These are phyloP conservation scores for Huso huso DNA, from an alignment of 2,797 vertebrate genomes.

Conservation along the genomic window DNA sequence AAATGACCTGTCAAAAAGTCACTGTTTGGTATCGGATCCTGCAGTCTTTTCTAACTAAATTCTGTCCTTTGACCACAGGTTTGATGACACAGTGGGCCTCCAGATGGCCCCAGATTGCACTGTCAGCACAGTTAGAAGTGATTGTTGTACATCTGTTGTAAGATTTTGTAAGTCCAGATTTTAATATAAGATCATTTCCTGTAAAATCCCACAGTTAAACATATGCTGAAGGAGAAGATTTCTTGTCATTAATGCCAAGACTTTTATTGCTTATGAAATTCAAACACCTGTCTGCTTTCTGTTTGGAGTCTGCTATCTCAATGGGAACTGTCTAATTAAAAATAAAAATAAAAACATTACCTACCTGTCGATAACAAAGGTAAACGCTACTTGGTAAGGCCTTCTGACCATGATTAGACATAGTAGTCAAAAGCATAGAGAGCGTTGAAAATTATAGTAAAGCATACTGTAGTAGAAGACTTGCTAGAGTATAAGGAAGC, in stretches of 20 bases:
- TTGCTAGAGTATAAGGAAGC: no score
- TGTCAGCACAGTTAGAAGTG: slow-evolving; percentile 65
- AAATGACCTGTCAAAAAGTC: no score
- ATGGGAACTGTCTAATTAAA: slow-evolving; percentile 29
- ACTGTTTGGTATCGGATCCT: no score
- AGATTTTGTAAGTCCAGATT: slow-evolving; percentile 76
- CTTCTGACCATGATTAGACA: no score
- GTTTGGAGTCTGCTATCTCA: neutral
- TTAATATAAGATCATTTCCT: slow-evolving; percentile 1
- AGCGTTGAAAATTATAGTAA: no score
- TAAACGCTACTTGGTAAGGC: no score
- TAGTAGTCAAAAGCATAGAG: no score
- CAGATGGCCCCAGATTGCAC: slow-evolving; percentile 61
- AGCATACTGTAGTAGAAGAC: no score
- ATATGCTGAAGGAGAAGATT: neutral
- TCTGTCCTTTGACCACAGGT: slow-evolving; percentile 50
- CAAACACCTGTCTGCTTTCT: neutral
- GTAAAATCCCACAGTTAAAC: neutral
- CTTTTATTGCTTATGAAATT: no score
- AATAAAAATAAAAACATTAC: neutral
- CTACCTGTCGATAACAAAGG: no score
- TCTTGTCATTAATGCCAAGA: no score
- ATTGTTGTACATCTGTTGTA: slow-evolving; percentile 63
- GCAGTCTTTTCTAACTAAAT: slow-evolving; percentile 25
- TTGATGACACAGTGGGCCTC: slow-evolving; percentile 74